Evolutionary conservation across 2,113 vertebrate species (phyloP).

Genomic region (Catharus minimus): DNA sequence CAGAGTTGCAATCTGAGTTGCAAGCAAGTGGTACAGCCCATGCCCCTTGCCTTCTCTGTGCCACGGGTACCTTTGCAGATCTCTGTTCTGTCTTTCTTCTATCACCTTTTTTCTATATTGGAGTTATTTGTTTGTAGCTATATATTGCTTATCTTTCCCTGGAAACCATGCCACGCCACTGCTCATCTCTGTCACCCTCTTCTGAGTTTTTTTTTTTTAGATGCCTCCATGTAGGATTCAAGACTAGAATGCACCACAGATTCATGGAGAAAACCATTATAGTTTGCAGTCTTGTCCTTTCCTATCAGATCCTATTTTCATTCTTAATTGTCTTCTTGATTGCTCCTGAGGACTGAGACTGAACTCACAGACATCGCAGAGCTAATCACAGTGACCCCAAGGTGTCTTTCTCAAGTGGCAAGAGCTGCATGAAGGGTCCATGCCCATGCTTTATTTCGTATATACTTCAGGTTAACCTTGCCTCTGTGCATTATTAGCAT

Average conservation of each 20-base stretch:
- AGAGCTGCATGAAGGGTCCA: background rate
- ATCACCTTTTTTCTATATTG: background rate
- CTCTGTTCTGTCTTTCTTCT: background rate
- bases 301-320: background rate
- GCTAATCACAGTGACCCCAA: background rate
- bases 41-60: background rate
- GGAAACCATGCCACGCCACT: background rate
- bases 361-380: background rate
- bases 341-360: background rate
- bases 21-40: background rate
- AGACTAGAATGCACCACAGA: background rate
- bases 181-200: background rate
- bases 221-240: background rate
- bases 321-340: background rate
- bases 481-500: background rate
- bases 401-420: background rate
- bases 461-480: background rate
- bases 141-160: background rate
- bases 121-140: background rate
- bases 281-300: background rate
- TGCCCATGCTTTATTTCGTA: rapidly evolving
- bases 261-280: background rate
- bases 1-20: background rate
- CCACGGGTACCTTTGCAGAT: background rate
- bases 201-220: background rate